These are phyloP conservation scores for Drosophila vallismaia DNA, from an alignment of 2,888 invertebrate species.

Conservation along the genomic window DNA sequence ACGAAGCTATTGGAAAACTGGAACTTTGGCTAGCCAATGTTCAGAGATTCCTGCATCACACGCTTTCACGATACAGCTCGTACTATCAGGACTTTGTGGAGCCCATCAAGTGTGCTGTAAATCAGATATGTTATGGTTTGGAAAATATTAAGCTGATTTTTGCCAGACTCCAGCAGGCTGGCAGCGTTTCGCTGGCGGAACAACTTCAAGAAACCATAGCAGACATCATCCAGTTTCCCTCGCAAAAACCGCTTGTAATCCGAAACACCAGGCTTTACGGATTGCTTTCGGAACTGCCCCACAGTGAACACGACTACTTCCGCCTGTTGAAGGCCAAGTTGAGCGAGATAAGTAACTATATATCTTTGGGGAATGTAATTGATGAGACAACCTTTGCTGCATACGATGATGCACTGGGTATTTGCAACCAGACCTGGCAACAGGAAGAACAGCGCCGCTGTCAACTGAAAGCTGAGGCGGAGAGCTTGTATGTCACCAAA, in stretches of 20 bases:
- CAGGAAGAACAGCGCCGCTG: constrained; percentile 89
- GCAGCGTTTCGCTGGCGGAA: constrained; percentile 62
- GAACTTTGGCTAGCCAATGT: constrained; percentile 82
- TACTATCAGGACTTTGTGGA: constrained; percentile 92
- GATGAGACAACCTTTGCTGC: constrained; percentile 84
- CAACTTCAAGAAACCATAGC: constrained; percentile 70
- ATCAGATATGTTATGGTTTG: constrained; percentile 88
- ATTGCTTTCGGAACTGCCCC: constrained; percentile 72
- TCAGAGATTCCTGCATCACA: constrained; percentile 80
- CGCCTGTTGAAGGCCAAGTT: constrained; percentile 88
- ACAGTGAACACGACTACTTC: constrained; percentile 80
- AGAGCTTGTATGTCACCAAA: constrained; percentile 90
- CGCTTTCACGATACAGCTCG: constrained; percentile 85
- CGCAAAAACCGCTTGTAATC: constrained; percentile 66
- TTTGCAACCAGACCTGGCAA: constrained; percentile 90
- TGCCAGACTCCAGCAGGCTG: constrained; percentile 79
- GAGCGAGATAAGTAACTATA: constrained; percentile 88
- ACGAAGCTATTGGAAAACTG: constrained; percentile 76
- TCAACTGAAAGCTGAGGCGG: constrained; percentile 89
- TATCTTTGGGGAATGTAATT: constrained; percentile 85
- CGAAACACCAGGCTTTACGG: constrained; percentile 74
- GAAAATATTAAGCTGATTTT: constrained; percentile 86
- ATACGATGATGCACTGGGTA: constrained; percentile 86
- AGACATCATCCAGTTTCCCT: constrained; percentile 81
- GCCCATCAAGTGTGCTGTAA: constrained; percentile 88